phyloP scores from a whole-genome alignment of 1,140 invertebrate genomes.

The Orius laevigatus region DNA sequence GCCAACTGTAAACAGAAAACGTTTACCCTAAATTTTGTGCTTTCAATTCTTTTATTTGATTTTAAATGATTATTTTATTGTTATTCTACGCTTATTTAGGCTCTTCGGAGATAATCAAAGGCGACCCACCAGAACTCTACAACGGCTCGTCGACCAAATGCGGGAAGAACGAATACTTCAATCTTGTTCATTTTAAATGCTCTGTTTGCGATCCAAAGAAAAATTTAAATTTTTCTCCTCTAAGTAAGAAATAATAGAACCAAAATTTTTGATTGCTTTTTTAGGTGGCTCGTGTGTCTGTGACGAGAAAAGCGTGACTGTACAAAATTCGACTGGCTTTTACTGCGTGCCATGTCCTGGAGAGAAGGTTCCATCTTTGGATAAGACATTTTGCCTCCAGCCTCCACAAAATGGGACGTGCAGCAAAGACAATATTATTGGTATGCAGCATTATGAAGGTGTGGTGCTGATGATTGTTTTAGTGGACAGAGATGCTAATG shows the following conservation, averaged over 20 bases:
- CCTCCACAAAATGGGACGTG: neutral
- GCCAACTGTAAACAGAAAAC: no score
- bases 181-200: conserved; percentile 23
- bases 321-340: conserved; percentile 19
- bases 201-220: conserved; percentile 23
- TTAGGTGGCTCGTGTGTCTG: conserved; percentile 22
- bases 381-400: conserved; percentile 26
- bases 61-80: no score
- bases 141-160: conserved; percentile 1
- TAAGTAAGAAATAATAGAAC: conserved; percentile 22
- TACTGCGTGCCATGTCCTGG: conserved; percentile 24
- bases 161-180: conserved; percentile 24
- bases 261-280: conserved; percentile 18
- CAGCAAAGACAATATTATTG: conserved; percentile 20
- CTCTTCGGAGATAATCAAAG: no score
- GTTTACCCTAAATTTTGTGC: no score
- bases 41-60: no score
- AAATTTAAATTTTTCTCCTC: conserved; percentile 24
- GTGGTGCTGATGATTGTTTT: no score
- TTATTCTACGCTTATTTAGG: no score
- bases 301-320: conserved; percentile 21
- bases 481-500: conserved; percentile 31
- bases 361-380: conserved; percentile 24
- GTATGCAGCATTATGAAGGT: conserved; percentile 6
- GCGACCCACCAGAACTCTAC: no score